A percentile compares a stretch with the other conserved stretches of the same genome.
Evolutionary conservation across 2,113 vertebrate genomes (phyloP).

Genomic region (Dipodomys spectabilis): DNA sequence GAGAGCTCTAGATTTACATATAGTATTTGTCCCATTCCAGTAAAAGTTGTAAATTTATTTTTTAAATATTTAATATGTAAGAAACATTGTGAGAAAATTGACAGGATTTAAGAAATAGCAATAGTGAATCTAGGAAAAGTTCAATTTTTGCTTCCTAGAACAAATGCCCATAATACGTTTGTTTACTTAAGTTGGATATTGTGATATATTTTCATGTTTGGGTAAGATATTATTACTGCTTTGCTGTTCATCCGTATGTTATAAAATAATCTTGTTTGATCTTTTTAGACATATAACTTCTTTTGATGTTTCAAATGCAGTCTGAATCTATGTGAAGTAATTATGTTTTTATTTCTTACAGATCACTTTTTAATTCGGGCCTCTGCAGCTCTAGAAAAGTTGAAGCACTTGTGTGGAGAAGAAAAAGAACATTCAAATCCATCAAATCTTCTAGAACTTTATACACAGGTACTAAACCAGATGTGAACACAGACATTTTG

Average conservation of each 20-base stretch:
- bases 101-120: neutral
- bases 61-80: constrained; percentile 21
- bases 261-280: neutral
- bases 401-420: constrained; percentile 91
- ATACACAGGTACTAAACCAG: constrained; percentile 91
- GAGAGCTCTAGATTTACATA: constrained; percentile 33
- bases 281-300: constrained; percentile 34
- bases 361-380: constrained; percentile 95
- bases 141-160: constrained; percentile 15
- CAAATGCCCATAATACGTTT: constrained; percentile 38
- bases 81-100: neutral
- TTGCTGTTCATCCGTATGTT: neutral
- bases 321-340: constrained; percentile 32
- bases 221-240: neutral
- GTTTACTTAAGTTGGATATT: constrained; percentile 11
- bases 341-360: constrained; percentile 79
- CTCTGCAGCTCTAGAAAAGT: constrained; percentile 90
- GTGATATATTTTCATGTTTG: constrained; percentile 4
- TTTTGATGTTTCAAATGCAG: constrained; percentile 29
- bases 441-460: constrained; percentile 92
- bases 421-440: constrained; percentile 89
- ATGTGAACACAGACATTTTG: constrained; percentile 7
- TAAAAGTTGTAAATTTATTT: constrained; percentile 39
- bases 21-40: constrained; percentile 5
- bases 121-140: neutral